Conservation (phyloP, 2,797 vertebrate species). For the Coluber constrictor region DNA sequence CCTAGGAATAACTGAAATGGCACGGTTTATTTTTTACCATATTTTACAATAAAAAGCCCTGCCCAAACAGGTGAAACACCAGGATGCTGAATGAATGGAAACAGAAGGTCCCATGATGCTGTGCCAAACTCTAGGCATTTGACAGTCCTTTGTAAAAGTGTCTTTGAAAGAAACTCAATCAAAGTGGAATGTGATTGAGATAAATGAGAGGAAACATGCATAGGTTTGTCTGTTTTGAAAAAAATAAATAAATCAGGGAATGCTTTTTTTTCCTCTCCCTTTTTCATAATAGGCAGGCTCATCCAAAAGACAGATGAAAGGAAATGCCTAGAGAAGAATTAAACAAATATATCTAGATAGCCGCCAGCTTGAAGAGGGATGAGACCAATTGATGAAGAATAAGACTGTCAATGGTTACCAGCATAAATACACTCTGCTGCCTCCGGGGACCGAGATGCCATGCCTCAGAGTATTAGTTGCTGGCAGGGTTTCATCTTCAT, state of each 20-base stretch:
- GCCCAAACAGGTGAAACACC: not conserved
- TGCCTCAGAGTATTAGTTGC: not conserved
- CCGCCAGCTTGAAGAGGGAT: not conserved
- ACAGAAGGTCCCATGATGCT: not conserved
- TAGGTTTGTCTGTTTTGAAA: not conserved
- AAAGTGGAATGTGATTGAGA: not conserved
- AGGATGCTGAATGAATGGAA: not conserved
- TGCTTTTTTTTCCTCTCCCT: not conserved
- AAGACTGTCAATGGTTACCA: not conserved
- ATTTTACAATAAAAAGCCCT: not conserved
- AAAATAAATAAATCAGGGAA: not conserved
- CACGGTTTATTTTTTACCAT: not conserved
- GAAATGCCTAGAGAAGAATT: not conserved
- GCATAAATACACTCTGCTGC: not conserved
- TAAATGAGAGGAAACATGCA: not conserved
- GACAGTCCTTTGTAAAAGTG: not conserved
- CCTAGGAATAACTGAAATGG: not conserved
- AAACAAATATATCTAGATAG: not conserved
- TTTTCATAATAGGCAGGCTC: not conserved
- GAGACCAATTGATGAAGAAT: not conserved
- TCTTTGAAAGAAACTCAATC: not conserved
- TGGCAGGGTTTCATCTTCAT: not conserved
- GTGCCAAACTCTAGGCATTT: not conserved
- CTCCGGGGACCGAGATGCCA: not conserved
- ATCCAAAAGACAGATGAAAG: not conserved